A percentile compares a stretch with the other conserved stretches of the same genome.
These are phyloP conservation scores for Spialia ferax DNA, from an alignment of 2,888 invertebrate genomes.

Conservation along the genomic window DNA sequence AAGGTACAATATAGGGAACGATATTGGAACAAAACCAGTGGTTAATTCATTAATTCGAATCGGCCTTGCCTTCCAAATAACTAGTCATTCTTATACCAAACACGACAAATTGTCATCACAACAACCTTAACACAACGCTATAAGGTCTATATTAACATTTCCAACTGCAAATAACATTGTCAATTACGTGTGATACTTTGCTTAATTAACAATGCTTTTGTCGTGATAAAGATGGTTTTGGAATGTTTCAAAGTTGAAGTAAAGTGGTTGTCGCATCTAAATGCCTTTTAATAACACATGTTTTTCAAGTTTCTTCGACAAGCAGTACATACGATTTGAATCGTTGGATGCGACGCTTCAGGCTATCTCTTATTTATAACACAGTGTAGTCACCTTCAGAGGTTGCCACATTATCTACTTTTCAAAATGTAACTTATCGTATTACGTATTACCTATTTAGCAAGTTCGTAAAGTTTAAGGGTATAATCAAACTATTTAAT, in stretches of 20 bases:
- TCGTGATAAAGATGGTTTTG: constrained; percentile 13
- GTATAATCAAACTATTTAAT: too few species aligned
- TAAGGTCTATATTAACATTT: constrained; percentile 39
- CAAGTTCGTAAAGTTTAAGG: too few species aligned
- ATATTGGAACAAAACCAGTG: constrained; percentile 53
- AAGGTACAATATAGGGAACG: constrained; percentile 14
- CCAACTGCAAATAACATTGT: constrained; percentile 13
- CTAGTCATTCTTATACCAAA: constrained; percentile 48
- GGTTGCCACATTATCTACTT: background rate
- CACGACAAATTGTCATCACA: constrained; percentile 34
- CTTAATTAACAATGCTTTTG: constrained; percentile 27
- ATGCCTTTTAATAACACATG: constrained; percentile 78
- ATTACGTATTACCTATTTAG: too few species aligned
- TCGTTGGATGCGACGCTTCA: constrained; percentile 63
- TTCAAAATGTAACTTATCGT: too few species aligned
- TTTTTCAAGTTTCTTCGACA: constrained; percentile 61
- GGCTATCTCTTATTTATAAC: constrained; percentile 69
- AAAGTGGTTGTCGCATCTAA: constrained; percentile 65
- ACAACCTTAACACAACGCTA: constrained; percentile 29
- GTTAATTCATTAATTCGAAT: constrained; percentile 65
- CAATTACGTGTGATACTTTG: constrained; percentile 37
- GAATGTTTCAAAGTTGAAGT: background rate
- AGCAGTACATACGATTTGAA: constrained; percentile 57
- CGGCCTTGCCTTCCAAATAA: constrained; percentile 55
- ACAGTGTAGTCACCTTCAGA: constrained; percentile 50